Evolutionary conservation across 2,113 vertebrate genomes (phyloP).

Genomic region (Colossoma macropomum): DNA sequence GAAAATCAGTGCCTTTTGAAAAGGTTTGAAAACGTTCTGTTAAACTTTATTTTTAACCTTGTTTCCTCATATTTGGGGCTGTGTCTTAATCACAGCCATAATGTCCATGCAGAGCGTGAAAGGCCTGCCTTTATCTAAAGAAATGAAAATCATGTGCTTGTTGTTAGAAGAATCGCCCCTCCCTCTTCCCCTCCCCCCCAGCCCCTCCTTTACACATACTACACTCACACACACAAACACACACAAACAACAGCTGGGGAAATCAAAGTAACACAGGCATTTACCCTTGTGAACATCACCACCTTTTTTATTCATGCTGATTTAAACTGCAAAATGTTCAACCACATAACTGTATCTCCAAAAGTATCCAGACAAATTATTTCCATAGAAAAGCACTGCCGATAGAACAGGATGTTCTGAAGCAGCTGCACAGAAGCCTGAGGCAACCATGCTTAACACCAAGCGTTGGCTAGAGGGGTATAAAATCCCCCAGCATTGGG

Average conservation of each 20-base stretch:
- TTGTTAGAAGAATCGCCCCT: conserved; percentile 61
- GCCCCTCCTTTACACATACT: neutral
- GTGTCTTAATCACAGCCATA: conserved; percentile 33
- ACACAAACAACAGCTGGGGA: conserved; percentile 6
- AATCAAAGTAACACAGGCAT: neutral
- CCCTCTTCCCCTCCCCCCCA: neutral
- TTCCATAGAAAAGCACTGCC: too few species aligned
- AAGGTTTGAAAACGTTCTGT: neutral
- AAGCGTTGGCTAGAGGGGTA: too few species aligned
- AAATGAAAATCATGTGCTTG: conserved; percentile 69
- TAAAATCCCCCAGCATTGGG: too few species aligned
- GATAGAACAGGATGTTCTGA: too few species aligned
- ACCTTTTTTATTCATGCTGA: neutral
- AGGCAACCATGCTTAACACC: too few species aligned
- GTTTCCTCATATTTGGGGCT: neutral
- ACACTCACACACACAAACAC: neutral
- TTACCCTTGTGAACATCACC: conserved; percentile 16
- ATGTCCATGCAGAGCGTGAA: conserved; percentile 53
- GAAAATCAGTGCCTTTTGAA: neutral
- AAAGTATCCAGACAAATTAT: too few species aligned
- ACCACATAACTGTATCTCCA: neutral
- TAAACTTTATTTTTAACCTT: neutral
- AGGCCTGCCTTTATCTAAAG: conserved; percentile 49
- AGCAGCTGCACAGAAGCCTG: too few species aligned
- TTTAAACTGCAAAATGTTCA: neutral